Evolutionary conservation across 2,888 invertebrate genomes (phyloP).

Genomic region (Chaetogeoica ovagalla): DNA sequence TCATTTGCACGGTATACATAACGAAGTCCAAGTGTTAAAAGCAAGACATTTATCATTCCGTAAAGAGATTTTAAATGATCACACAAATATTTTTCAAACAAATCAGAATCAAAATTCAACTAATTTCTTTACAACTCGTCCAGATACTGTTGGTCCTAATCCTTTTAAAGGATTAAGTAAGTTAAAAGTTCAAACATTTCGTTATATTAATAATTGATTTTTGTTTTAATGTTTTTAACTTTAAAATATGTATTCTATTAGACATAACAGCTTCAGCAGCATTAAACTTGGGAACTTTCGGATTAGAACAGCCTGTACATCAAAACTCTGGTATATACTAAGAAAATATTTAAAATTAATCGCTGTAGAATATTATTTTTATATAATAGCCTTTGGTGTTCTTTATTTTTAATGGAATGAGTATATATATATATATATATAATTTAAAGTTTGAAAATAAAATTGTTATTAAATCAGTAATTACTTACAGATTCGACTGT

Average conservation of each 20-base stretch:
- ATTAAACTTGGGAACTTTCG: slow-evolving; percentile 44
- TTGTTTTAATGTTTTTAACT: neutral
- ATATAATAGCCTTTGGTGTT: neutral
- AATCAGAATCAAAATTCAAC: slow-evolving; percentile 33
- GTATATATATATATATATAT: too few species aligned
- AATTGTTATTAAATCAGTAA: neutral
- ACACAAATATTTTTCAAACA: slow-evolving; percentile 43
- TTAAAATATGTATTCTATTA: neutral
- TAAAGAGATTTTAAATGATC: slow-evolving; percentile 42
- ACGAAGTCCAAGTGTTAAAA: slow-evolving; percentile 48
- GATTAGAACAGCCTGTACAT: slow-evolving; percentile 35
- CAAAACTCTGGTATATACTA: slow-evolving; percentile 4
- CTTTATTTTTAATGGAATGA: neutral
- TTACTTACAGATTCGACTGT: slow-evolving; percentile 3
- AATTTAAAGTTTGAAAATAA: too few species aligned
- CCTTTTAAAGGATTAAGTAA: slow-evolving; percentile 49
- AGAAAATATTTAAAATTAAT: neutral
- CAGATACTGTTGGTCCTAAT: slow-evolving; percentile 44
- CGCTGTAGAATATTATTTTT: neutral
- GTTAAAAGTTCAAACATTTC: neutral
- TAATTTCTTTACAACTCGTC: slow-evolving; percentile 24
- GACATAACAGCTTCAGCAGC: slow-evolving; percentile 47
- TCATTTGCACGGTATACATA: slow-evolving; percentile 46
- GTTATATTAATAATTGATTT: neutral
- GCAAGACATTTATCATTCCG: slow-evolving; percentile 48